Evolutionary conservation across 1,140 invertebrate species (phyloP).

Genomic region (Heliconius hewitsoni): DNA sequence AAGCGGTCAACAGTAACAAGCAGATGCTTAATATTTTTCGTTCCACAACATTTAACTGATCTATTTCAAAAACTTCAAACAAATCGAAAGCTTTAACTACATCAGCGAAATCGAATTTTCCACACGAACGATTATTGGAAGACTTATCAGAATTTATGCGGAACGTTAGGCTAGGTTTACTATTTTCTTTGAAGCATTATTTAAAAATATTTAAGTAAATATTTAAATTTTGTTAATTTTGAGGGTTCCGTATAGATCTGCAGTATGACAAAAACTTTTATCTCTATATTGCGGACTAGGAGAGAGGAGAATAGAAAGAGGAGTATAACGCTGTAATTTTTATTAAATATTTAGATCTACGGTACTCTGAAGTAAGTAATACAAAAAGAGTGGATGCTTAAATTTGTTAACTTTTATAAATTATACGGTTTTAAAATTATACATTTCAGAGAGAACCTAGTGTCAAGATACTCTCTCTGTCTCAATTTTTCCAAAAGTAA

Average conservation of each 20-base stretch:
- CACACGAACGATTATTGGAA: slow-evolving; percentile 24
- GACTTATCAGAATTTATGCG: slow-evolving; percentile 26
- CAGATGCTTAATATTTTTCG: not conserved
- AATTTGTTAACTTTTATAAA: too few relatives aligned
- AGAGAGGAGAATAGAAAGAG: too few relatives aligned
- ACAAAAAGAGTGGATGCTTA: too few relatives aligned
- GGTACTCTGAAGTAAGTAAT: too few relatives aligned
- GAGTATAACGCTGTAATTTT: too few relatives aligned
- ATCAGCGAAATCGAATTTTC: slow-evolving; percentile 33
- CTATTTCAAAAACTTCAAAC: slow-evolving; percentile 13
- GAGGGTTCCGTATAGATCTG: too few relatives aligned
- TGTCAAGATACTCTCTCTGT: not conserved
- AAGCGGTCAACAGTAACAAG: not conserved
- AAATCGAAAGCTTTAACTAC: slow-evolving; percentile 30
- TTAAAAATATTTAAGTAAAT: too few relatives aligned
- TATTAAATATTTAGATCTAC: too few relatives aligned
- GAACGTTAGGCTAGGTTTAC: slow-evolving; percentile 15
- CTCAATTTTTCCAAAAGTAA: not conserved
- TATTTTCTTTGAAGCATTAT: not conserved
- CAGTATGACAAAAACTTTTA: too few relatives aligned
- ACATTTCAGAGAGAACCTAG: not conserved
- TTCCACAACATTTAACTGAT: slow-evolving; percentile 12
- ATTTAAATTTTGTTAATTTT: too few relatives aligned
- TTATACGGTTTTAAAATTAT: too few relatives aligned
- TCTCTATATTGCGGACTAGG: too few relatives aligned